Evolutionary conservation across 2,113 vertebrate species (phyloP).

Genomic region (Rhinogobius similis): DNA sequence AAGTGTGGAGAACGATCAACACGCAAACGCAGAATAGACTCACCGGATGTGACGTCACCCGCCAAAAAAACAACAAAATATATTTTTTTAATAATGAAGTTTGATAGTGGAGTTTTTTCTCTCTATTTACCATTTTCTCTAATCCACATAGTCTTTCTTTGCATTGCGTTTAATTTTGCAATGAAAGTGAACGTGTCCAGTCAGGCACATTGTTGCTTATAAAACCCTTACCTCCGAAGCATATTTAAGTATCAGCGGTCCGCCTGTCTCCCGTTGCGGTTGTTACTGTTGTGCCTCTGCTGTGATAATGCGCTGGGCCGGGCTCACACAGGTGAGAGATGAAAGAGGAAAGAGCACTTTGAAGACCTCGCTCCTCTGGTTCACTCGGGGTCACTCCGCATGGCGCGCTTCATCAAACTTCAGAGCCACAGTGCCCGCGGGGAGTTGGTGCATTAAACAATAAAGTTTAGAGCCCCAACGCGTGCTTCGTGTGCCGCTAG

Average conservation of each 20-base stretch:
- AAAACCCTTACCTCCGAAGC: slow-evolving; percentile 17
- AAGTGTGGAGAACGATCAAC: no score
- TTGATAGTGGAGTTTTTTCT: no score
- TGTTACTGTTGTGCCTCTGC: slow-evolving; percentile 18
- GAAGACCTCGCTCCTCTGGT: slow-evolving; percentile 48
- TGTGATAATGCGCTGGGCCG: slow-evolving; percentile 48
- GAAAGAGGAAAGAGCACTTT: slow-evolving; percentile 44
- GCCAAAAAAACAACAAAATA: no score
- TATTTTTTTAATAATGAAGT: no score
- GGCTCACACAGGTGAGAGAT: slow-evolving; percentile 47
- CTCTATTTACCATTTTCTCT: not conserved
- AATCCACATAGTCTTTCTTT: not conserved
- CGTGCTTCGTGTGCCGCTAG: slow-evolving; percentile 23
- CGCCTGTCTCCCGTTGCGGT: slow-evolving; percentile 21
- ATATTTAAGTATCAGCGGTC: slow-evolving; percentile 20
- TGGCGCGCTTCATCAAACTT: slow-evolving; percentile 49
- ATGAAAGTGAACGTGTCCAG: not conserved
- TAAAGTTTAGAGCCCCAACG: slow-evolving; percentile 40
- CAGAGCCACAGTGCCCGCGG: slow-evolving; percentile 9
- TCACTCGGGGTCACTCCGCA: slow-evolving; percentile 28
- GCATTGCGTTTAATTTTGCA: not conserved
- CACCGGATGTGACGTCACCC: no score
- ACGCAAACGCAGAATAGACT: no score
- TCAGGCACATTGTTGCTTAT: not conserved
- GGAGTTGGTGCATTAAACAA: slow-evolving; percentile 27